phyloP scores from a whole-genome alignment of 2,113 vertebrate genomes.

The Albula glossodonta region DNA sequence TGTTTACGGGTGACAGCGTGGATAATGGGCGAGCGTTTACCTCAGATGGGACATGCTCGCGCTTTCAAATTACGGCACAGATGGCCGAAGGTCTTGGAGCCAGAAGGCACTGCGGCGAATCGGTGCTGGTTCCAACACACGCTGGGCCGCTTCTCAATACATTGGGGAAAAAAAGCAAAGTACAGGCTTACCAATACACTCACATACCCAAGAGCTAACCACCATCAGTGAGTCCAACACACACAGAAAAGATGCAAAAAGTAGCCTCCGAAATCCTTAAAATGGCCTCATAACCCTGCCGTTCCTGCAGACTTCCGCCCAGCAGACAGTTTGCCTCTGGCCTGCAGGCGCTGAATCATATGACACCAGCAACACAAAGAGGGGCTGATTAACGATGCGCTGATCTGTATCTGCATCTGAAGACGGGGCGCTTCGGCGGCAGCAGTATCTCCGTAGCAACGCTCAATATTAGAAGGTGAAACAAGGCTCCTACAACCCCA shows the following conservation, averaged over 20 bases:
- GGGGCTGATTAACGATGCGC: constrained; percentile 10
- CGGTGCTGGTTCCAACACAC: background rate
- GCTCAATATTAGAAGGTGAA: background rate
- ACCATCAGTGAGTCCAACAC: background rate
- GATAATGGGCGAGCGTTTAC: background rate
- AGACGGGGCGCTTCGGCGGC: background rate
- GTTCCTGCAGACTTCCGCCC: background rate
- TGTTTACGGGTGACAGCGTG: background rate
- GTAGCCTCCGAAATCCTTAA: background rate
- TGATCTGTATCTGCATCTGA: constrained; percentile 2
- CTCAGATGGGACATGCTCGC: background rate
- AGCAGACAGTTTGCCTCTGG: background rate
- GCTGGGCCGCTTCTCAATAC: background rate
- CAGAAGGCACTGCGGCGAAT: constrained; percentile 6
- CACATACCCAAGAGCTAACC: background rate
- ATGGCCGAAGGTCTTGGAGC: background rate
- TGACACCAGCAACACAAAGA: background rate
- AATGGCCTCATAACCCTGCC: background rate
- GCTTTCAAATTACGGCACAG: constrained; percentile 10
- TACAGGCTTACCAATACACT: background rate
- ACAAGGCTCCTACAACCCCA: background rate
- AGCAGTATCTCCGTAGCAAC: background rate
- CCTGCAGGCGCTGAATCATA: background rate
- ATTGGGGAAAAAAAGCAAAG: background rate
- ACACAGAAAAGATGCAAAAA: background rate